These are phyloP conservation scores for Macaria liturata DNA, from an alignment of 2,888 invertebrate genomes.

Conservation along the genomic window DNA sequence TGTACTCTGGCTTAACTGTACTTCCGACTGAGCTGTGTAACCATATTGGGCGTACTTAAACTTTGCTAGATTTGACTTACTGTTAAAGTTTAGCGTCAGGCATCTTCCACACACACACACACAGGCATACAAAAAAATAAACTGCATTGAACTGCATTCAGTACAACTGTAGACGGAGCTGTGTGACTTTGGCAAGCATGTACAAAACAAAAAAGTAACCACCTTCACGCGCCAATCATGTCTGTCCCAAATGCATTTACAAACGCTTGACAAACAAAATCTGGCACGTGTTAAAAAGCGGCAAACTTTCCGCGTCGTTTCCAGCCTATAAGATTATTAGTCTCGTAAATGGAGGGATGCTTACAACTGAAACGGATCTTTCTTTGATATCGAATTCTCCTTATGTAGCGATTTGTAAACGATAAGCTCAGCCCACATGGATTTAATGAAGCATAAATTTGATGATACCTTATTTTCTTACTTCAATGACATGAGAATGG, in stretches of 20 bases:
- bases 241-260: constrained; percentile 3
- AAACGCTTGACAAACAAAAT: constrained; percentile 13
- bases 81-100: no score
- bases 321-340: constrained; percentile 35
- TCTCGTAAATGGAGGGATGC: constrained; percentile 40
- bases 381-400: constrained; percentile 40
- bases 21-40: constrained; percentile 28
- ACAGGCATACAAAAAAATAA: no score
- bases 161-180: no score
- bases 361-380: constrained; percentile 37
- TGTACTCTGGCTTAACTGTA: constrained; percentile 34
- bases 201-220: no score
- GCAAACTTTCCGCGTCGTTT: constrained; percentile 1
- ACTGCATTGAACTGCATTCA: no score
- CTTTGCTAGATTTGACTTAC: no score
- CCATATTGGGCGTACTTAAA: constrained; percentile 4
- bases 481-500: constrained; percentile 7
- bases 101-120: no score
- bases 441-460: constrained; percentile 30
- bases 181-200: no score
- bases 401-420: constrained; percentile 34
- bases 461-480: constrained; percentile 19
- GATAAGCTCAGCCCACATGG: constrained; percentile 27
- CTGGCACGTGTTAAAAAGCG: not conserved
- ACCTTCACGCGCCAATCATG: no score